Evolutionary conservation across 2,797 vertebrate species (phyloP).

Genomic region (Leuciscus waleckii): DNA sequence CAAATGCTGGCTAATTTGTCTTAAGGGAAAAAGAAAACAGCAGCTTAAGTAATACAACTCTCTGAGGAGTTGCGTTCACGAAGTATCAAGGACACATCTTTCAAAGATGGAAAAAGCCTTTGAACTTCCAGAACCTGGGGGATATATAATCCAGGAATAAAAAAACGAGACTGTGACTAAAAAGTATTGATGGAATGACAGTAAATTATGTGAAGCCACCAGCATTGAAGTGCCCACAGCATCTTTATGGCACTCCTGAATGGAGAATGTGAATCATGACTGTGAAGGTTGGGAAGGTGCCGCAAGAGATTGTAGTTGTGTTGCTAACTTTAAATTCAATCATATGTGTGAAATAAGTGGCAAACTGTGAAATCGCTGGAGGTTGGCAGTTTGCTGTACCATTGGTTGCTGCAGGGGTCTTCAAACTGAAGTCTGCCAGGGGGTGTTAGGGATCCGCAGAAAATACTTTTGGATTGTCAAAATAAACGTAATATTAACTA

Average conservation of each 20-base stretch:
- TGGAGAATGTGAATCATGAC: neutral
- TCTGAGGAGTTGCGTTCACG: neutral
- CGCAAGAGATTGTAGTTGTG: neutral
- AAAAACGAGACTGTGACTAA: slow-evolving; percentile 4
- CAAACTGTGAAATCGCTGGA: neutral
- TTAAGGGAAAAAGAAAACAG: neutral
- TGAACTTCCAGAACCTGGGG: slow-evolving; percentile 13
- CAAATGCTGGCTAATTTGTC: slow-evolving; percentile 7
- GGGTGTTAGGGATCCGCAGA: neutral
- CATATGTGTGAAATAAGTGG: slow-evolving; percentile 4
- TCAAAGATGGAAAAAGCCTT: slow-evolving; percentile 5
- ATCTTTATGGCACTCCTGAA: slow-evolving; percentile 17
- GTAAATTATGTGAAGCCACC: slow-evolving; percentile 29
- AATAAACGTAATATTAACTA: neutral
- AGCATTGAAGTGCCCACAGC: slow-evolving; percentile 16
- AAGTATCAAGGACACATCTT: slow-evolving; percentile 7
- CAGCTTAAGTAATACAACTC: slow-evolving; percentile 3
- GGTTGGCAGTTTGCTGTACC: neutral
- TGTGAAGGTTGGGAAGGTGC: slow-evolving; percentile 12
- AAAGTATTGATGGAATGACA: slow-evolving; percentile 3
- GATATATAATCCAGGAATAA: slow-evolving; percentile 9
- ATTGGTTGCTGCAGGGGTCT: slow-evolving; percentile 2
- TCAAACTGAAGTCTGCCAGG: neutral
- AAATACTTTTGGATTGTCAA: neutral
- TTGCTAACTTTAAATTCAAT: slow-evolving; percentile 17